Conservation (phyloP, 1,140 invertebrate genomes). For the Leptopilina clavipes region DNA sequence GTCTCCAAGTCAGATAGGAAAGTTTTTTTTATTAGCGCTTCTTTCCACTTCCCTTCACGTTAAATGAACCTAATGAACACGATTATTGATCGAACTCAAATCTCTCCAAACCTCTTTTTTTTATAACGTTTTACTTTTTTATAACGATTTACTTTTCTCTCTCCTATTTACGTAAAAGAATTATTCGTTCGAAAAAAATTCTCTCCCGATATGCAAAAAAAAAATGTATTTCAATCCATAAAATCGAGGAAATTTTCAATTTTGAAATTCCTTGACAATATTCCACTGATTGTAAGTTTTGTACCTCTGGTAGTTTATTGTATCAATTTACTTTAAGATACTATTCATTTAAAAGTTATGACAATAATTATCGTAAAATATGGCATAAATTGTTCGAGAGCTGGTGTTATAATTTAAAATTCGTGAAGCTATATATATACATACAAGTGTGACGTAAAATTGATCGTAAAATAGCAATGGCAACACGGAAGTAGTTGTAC, state of each 20-base stretch:
- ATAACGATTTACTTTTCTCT: too few species aligned
- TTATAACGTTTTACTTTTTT: constrained; percentile 11
- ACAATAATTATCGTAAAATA: too few species aligned
- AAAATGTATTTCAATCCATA: too few species aligned
- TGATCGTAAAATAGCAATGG: constrained; percentile 21
- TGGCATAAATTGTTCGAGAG: too few species aligned
- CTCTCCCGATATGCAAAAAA: too few species aligned
- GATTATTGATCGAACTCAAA: constrained; percentile 27
- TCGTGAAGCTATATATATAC: not conserved
- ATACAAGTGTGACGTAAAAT: not conserved
- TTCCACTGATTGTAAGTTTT: too few species aligned
- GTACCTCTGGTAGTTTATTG: too few species aligned
- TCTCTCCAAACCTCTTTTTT: not conserved
- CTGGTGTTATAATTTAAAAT: not conserved
- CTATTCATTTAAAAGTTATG: too few species aligned
- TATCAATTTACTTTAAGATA: not conserved
- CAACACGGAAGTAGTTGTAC: not conserved
- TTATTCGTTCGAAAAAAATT: too few species aligned
- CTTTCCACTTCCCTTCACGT: constrained; percentile 22
- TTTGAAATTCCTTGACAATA: too few species aligned
- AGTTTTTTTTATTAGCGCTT: constrained; percentile 9
- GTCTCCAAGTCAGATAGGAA: constrained; percentile 23
- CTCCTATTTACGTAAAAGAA: constrained; percentile 6
- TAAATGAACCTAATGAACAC: constrained; percentile 20
- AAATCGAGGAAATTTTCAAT: too few species aligned